These are phyloP conservation scores for Calameuta filiformis DNA, from an alignment of 2,888 invertebrate genomes.

Conservation along the genomic window DNA sequence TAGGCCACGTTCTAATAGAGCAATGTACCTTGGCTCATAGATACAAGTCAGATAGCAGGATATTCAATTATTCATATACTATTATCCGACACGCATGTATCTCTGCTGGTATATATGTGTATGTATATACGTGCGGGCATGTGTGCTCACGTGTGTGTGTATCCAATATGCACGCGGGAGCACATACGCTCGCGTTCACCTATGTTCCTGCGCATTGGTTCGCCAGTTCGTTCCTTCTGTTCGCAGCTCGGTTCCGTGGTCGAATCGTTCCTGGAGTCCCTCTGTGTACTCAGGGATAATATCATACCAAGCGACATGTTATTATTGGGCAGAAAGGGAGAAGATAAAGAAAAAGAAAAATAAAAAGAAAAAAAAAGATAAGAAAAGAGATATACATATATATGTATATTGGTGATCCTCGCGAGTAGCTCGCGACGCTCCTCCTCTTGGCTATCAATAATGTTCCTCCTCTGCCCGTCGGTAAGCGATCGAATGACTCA, in stretches of 20 bases:
- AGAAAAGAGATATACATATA: not conserved
- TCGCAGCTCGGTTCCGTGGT: no score
- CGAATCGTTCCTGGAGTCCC: no score
- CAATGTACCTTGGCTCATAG: constrained; percentile 34
- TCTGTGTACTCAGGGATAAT: not conserved
- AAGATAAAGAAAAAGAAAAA: not conserved
- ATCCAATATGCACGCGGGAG: not conserved
- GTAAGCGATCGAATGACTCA: constrained; percentile 52
- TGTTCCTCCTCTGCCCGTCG: constrained; percentile 25
- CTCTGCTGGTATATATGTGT: not conserved
- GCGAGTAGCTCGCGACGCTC: not conserved
- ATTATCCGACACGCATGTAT: constrained; percentile 39
- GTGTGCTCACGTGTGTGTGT: no score
- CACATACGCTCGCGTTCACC: no score
- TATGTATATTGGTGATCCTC: not conserved
- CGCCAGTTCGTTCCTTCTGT: no score
- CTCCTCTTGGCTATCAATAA: constrained; percentile 30
- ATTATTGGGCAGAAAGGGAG: not conserved
- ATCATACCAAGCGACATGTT: constrained; percentile 2
- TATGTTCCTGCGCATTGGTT: no score
- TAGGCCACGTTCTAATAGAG: constrained; percentile 26
- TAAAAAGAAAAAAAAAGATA: not conserved
- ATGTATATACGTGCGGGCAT: not conserved
- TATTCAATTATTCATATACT: constrained; percentile 50
- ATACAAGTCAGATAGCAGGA: constrained; percentile 32